Evolutionary conservation across 1,140 invertebrate genomes (phyloP), one percentile per base, ranked within the genome.

Genomic region (Tetraneura akinire): DNA sequence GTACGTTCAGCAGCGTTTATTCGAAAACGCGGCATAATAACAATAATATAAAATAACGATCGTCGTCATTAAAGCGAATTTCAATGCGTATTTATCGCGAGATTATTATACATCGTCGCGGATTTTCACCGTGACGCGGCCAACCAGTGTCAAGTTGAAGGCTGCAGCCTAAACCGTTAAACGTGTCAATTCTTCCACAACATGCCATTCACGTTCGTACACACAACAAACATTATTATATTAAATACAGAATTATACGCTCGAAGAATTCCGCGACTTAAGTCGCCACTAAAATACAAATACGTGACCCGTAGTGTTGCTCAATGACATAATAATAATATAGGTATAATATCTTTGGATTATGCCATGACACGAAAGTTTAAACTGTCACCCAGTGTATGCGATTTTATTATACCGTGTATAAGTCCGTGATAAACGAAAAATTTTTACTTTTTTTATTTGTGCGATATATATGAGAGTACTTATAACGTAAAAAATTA

Each of bases 91-190:
- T 42, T 66, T n/a, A 66, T 66, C 62, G 29, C 26, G 16, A 13
- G 55, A n/a, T n/a, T n/a, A n/a, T n/a, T n/a, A n/a, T n/a, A n/a
- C n/a, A 26, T 26, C 21, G 13, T 9, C 29, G 64, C n/a, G 42
- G 5, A 26, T 73, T 73, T 57, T 76, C 51, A 53, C 29, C 53
- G 73, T 76, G 73, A 76, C 53, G 32, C 8, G 73, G 57, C 13
- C 6, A 2, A 2, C 18, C 18, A 37, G 26, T 53, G 73, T 76
- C 73, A 76, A 76, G 73, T 76, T 76, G 51, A 73, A 73, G 70
- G 70, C 16, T 26, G 11, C 49, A 9, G 21, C 53, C n/a, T n/a
- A n/a, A n/a, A 37, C 32, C 16, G 29, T 73, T 53, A 51, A 53
- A 11, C 47, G 70, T 53, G 51, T 55, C 70, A 29, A 53, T 73